Conservation (phyloP, 2,797 vertebrate genomes). For the Varecia variegata region DNA sequence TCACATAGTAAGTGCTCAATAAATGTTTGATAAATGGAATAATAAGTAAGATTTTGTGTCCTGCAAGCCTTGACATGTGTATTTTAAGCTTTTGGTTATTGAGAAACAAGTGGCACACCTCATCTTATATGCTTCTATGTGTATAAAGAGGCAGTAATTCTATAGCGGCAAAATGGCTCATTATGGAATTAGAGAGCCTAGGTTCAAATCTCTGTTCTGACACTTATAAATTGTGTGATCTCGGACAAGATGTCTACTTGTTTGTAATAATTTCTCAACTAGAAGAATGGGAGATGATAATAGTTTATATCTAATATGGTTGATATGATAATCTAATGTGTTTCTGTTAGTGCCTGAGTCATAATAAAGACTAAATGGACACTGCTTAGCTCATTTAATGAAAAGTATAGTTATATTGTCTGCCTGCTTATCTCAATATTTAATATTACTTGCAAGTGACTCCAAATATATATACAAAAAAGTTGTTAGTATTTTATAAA, state of each 20-base stretch:
- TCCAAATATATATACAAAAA: background rate
- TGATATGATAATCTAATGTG: background rate
- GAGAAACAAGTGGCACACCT: background rate
- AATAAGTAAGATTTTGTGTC: background rate
- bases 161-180: background rate
- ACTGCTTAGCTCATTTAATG: background rate
- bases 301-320: background rate
- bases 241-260: background rate
- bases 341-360: background rate
- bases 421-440: background rate
- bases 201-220: background rate
- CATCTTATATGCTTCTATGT: background rate
- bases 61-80: background rate
- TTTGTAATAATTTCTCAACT: background rate
- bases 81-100: background rate
- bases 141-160: background rate
- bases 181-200: background rate
- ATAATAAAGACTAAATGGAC: background rate
- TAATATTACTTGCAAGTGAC: background rate
- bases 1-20: background rate
- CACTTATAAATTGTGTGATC: background rate
- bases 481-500: background rate
- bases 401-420: background rate
- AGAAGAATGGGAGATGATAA: background rate
- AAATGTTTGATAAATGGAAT: background rate